Conservation (phyloP, 2,113 vertebrate species). For the Bettongia penicillata region DNA sequence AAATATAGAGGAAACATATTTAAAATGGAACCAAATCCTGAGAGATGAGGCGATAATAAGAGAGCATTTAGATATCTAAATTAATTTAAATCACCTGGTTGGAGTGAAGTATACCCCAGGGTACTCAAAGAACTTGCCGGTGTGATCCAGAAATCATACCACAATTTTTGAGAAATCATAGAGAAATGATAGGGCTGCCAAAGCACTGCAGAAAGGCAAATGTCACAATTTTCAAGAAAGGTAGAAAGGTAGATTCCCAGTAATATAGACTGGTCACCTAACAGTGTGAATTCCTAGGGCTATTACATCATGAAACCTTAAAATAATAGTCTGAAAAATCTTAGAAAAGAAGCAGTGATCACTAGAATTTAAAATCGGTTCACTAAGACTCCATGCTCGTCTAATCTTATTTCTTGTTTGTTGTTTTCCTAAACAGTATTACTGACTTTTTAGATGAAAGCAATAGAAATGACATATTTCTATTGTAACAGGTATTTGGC, state of each 20-base stretch:
- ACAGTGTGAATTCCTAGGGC: neutral
- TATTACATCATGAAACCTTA: neutral
- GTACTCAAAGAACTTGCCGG: neutral
- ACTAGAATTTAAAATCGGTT: neutral
- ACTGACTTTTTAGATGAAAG: neutral
- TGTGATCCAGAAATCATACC: neutral
- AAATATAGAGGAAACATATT: neutral
- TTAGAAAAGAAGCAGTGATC: neutral
- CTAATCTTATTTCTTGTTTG: neutral
- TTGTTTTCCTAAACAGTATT: neutral
- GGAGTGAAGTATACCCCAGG: neutral
- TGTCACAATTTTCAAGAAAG: neutral
- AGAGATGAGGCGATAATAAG: neutral
- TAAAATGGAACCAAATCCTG: neutral
- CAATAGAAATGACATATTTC: neutral
- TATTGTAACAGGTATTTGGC: neutral
- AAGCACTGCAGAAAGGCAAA: neutral
- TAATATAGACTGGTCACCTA: neutral
- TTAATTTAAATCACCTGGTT: neutral
- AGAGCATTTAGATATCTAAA: neutral
- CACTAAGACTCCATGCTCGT: neutral
- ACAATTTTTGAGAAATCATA: neutral
- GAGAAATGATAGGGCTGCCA: neutral
- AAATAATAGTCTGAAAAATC: neutral
- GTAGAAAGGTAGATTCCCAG: neutral